phyloP scores from a whole-genome alignment of 2,797 vertebrate species.

The Melanotaenia parkinsoni region DNA sequence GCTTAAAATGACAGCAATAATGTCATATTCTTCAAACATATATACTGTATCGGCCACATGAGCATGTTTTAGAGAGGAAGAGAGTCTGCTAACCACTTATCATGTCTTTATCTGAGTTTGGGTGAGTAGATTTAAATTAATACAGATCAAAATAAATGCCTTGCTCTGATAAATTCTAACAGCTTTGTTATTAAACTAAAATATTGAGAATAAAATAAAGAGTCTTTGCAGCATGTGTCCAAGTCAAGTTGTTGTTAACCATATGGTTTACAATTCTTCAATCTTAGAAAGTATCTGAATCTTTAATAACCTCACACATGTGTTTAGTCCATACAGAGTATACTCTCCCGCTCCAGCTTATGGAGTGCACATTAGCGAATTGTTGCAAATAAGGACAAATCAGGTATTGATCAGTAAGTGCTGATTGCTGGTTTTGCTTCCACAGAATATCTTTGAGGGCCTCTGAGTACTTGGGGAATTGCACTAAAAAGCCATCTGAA shows the following conservation, averaged over 20 bases:
- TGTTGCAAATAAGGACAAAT: conserved; percentile 40
- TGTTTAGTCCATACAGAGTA: conserved; percentile 2
- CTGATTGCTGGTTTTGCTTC: conserved; percentile 60
- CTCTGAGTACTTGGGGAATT: conserved; percentile 41
- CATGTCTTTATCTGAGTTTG: too few species aligned
- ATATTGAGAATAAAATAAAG: conserved; percentile 23
- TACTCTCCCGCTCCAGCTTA: conserved; percentile 8
- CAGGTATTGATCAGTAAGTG: conserved; percentile 48
- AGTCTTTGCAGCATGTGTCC: conserved; percentile 8
- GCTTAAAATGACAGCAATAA: too few species aligned
- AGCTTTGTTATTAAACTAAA: conserved; percentile 9
- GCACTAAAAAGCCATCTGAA: conserved; percentile 56
- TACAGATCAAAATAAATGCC: too few species aligned
- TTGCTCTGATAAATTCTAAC: too few species aligned
- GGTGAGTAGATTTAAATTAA: too few species aligned
- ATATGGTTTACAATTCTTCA: conserved; percentile 18
- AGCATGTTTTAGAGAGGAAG: too few species aligned
- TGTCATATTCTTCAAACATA: too few species aligned
- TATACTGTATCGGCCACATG: too few species aligned
- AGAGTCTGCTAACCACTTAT: too few species aligned
- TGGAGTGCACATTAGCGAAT: conserved; percentile 32
- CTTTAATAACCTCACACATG: conserved; percentile 10
- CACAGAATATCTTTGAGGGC: conserved; percentile 32
- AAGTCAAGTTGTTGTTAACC: conserved; percentile 1
- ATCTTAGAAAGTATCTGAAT: conserved; percentile 26